These are phyloP conservation scores for Halichoerus grypus DNA, from an alignment of 2,113 vertebrate genomes.

Conservation along the genomic window DNA sequence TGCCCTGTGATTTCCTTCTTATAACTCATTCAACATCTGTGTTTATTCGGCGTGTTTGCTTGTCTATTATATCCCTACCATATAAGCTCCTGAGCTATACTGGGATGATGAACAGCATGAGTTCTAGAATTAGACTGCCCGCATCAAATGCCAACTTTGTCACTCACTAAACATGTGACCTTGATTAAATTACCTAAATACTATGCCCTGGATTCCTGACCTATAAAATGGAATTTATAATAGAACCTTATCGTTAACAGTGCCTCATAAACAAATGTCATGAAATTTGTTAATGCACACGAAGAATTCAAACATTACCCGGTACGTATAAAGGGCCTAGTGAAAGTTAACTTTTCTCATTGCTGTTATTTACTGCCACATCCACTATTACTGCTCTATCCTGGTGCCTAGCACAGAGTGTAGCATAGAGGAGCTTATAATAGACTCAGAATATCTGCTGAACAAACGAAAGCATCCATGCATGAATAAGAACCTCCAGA, in stretches of 20 bases:
- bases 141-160: background rate
- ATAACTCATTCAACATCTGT: background rate
- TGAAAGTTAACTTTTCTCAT: background rate
- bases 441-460: background rate
- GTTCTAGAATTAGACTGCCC: background rate
- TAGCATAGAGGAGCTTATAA: background rate
- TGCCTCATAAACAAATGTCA: background rate
- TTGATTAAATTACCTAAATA: background rate
- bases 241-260: background rate
- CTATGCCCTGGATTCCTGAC: conserved; percentile 26
- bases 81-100: background rate
- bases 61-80: background rate
- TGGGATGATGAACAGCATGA: background rate
- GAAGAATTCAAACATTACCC: background rate
- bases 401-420: background rate
- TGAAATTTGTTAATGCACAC: background rate
- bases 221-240: conserved; percentile 9
- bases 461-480: background rate
- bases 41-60: background rate
- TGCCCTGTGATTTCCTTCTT: background rate
- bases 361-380: background rate
- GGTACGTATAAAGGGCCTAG: background rate
- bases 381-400: background rate
- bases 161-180: background rate
- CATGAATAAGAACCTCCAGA: background rate